These are phyloP conservation scores for Cephalotes varians DNA, from an alignment of 2,888 invertebrate genomes.

Conservation along the genomic window DNA sequence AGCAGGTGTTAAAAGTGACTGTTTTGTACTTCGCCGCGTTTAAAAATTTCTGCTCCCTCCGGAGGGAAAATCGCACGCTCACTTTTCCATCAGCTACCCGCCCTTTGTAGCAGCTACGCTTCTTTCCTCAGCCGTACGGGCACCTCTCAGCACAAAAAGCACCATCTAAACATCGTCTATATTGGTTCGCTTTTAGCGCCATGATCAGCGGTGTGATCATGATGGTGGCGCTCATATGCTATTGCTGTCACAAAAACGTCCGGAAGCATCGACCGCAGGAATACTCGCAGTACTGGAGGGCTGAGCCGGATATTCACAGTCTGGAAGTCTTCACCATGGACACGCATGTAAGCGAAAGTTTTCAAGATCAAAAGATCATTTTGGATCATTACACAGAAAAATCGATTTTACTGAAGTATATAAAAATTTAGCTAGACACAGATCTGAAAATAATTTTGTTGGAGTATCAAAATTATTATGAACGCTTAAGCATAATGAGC, in stretches of 20 bases:
- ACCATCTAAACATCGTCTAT: conserved; percentile 43
- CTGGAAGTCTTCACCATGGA: conserved; percentile 88
- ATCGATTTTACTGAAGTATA: too few species aligned
- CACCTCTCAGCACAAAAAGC: conserved; percentile 30
- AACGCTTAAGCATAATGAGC: too few species aligned
- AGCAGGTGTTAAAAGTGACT: conserved; percentile 20
- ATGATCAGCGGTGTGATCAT: conserved; percentile 93
- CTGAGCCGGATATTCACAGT: conserved; percentile 86
- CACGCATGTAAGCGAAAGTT: conserved; percentile 81
- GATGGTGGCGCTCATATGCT: conserved; percentile 92
- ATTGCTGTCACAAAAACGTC: conserved; percentile 89
- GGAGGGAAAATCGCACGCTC: conserved; percentile 27
- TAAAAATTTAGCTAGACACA: too few species aligned
- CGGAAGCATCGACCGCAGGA: conserved; percentile 86
- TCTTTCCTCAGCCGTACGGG: conserved; percentile 14
- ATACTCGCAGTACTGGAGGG: conserved; percentile 86
- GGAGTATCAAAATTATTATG: too few species aligned
- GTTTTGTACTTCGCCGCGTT: not conserved
- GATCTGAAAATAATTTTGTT: too few species aligned
- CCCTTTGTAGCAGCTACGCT: conserved; percentile 22
- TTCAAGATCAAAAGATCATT: not conserved
- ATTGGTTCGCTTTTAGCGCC: conserved; percentile 87
- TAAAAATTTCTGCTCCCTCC: conserved; percentile 7
- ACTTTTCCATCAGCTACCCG: conserved; percentile 16
- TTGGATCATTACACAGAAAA: too few species aligned